phyloP scores from a whole-genome alignment of 2,797 vertebrate genomes.

The Luscinia luscinia region DNA sequence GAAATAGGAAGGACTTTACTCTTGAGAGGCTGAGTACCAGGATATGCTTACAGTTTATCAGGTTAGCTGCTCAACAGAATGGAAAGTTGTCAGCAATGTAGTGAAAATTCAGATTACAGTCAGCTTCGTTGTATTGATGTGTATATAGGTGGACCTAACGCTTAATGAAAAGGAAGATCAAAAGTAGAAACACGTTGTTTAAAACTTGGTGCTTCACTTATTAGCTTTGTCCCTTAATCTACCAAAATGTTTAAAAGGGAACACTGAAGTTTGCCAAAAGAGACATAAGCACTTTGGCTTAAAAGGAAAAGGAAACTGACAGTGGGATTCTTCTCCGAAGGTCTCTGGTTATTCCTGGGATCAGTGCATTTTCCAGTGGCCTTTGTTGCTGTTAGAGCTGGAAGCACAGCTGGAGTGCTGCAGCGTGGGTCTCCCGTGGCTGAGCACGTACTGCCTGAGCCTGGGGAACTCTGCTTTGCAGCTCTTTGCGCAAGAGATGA shows the following conservation, averaged over 20 bases:
- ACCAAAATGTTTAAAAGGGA: background rate
- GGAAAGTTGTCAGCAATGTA: background rate
- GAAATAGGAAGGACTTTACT: background rate
- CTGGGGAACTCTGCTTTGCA: background rate
- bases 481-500: constrained; percentile 10
- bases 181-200: background rate
- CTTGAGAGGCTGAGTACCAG: background rate
- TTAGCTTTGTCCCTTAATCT: background rate
- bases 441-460: fast-evolving
- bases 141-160: background rate
- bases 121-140: background rate
- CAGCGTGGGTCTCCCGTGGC: background rate
- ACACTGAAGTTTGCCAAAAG: background rate
- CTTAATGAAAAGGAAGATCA: background rate
- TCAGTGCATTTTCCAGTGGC: fast-evolving
- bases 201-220: background rate
- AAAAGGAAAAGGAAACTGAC: background rate
- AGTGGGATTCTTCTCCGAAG: background rate
- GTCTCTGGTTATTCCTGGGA: background rate
- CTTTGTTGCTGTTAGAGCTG: background rate
- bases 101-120: background rate
- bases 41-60: background rate
- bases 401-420: no score
- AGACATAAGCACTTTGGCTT: background rate
- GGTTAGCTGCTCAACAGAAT: background rate